A percentile compares a stretch with the other conserved stretches of the same genome.
phyloP scores from a whole-genome alignment of 1,140 invertebrate species.

The Telenomus remus region DNA sequence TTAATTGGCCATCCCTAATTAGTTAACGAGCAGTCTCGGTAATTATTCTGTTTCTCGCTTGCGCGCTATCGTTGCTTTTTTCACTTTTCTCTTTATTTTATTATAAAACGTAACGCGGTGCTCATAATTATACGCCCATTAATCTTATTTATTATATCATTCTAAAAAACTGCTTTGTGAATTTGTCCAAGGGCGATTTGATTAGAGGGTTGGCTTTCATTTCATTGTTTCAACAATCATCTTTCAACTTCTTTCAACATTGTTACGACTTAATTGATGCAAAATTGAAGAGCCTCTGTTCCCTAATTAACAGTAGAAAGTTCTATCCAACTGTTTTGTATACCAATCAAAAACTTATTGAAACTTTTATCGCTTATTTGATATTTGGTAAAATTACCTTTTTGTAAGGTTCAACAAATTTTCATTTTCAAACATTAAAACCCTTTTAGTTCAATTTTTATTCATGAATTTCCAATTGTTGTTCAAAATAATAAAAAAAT shows the following conservation, averaged over 20 bases:
- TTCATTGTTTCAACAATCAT: neutral
- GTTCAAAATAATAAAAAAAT: too few species aligned
- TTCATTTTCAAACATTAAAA: too few species aligned
- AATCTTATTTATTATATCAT: conserved; percentile 54
- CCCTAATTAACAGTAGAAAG: too few species aligned
- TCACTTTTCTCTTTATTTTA: conserved; percentile 38
- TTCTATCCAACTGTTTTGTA: too few species aligned
- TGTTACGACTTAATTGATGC: too few species aligned
- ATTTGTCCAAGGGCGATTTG: conserved; percentile 14
- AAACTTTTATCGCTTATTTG: too few species aligned
- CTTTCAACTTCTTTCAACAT: neutral
- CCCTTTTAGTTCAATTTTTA: too few species aligned
- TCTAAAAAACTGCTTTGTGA: conserved; percentile 43
- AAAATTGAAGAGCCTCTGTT: too few species aligned
- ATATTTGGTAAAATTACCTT: too few species aligned
- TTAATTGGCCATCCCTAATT: conserved; percentile 75
- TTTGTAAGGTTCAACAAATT: too few species aligned
- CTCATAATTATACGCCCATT: conserved; percentile 50
- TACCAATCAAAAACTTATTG: too few species aligned
- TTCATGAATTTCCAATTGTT: too few species aligned
- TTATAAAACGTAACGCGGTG: conserved; percentile 10
- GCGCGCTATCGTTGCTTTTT: conserved; percentile 36
- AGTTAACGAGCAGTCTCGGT: conserved; percentile 71
- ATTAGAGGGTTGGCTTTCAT: conserved; percentile 7
- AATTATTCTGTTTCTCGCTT: conserved; percentile 72